Base-by-base conservation (phyloP, 2,113 vertebrate genomes). In the Stigmatopora nigra region DNA sequence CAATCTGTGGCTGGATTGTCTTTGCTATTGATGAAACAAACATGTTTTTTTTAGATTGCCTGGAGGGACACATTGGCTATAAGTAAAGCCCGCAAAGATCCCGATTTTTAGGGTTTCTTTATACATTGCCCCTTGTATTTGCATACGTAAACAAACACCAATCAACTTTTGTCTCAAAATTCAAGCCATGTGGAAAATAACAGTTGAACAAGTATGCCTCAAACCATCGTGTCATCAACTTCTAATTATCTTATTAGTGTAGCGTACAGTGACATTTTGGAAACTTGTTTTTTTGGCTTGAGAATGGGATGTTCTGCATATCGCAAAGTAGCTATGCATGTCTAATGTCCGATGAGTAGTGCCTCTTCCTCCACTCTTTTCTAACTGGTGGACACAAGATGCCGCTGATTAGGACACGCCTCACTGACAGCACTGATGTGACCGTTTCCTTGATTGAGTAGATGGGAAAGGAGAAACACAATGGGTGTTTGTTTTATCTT, bases 401-500 rank as follows among this genome's bases (percentile, higher is more conserved):
- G 36, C 73, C 72, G 63, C 67, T 73, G 63, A 75, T 84, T 85
- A 77, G 79, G 75, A 65, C 67, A 77, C 16, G 71, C 74, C 71
- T 81, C 79, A 74, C 41, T 84, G 69, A 86, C 81, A 77, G 76
- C 78, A 80, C 74, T 79, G 77, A 88, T 85, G 78, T 73, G 73
- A 76, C 72, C 69, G 49, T 77, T 87, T 87, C 79, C 79, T 82
- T 79, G 85, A 89, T 70, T 81, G 82, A 78, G 71, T 61, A 67
- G 82, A 77, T 82, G 82, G 81, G 73, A 79, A 68, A 78, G 71
- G 74, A 2, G 77, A 77, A 74, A 63, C 71, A 89, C 86, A 89
- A 78, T 84, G 65, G 80, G 36, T 63, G 78, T 87, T 90, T 91
- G 88, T 91, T 69, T 68, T 36, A 41, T 85, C 73, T 69, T 71